Evolutionary conservation across 2,888 invertebrate species (phyloP).

Genomic region (Ernsta delagoae): DNA sequence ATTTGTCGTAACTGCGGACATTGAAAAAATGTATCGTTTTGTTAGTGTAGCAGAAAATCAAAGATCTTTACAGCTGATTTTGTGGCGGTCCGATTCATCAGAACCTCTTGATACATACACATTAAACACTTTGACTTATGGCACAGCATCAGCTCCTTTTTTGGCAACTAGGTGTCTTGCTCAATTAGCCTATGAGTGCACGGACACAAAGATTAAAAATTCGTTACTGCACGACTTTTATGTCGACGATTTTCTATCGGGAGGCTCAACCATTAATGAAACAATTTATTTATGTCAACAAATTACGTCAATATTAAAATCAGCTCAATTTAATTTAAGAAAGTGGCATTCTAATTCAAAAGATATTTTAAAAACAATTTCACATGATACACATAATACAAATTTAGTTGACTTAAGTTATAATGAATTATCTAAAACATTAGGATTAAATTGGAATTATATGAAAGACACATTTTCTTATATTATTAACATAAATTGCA

Average conservation of each 20-base stretch:
- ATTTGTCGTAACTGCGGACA: no score
- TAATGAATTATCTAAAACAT: background rate
- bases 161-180: constrained; percentile 1
- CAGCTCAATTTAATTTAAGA: constrained; percentile 22
- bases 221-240: background rate
- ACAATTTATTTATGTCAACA: background rate
- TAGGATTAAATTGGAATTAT: constrained; percentile 23
- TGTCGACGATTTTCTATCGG: background rate
- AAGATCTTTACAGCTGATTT: no score
- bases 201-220: background rate
- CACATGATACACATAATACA: background rate
- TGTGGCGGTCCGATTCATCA: no score
- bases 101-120: no score
- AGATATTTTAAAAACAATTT: constrained; percentile 17
- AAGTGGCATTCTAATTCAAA: constrained; percentile 23
- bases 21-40: no score
- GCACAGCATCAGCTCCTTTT: background rate
- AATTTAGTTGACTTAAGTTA: background rate
- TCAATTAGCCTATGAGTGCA: constrained; percentile 2
- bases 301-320: constrained; percentile 11
- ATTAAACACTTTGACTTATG: no score
- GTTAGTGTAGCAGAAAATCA: no score
- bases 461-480: background rate
- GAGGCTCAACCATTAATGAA: background rate
- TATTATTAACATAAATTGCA: background rate